These are phyloP conservation scores for Beris morrisii DNA, from an alignment of 2,888 invertebrate genomes.

Conservation along the genomic window DNA sequence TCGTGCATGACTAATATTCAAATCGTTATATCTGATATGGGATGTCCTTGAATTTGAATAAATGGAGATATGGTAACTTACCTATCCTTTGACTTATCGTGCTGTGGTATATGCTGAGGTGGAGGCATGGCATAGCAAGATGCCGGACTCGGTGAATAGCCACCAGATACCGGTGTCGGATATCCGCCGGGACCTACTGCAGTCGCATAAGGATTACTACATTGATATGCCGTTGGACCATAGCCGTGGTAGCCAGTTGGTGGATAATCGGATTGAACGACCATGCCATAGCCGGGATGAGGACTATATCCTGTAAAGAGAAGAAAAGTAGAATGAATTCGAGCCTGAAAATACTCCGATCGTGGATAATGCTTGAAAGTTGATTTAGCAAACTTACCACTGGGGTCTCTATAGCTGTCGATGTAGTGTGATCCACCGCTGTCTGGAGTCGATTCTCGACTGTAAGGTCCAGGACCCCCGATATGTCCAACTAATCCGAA, in stretches of 20 bases:
- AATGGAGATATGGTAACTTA: constrained; percentile 45
- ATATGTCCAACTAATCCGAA: constrained; percentile 61
- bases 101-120: constrained; percentile 74
- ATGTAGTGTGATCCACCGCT: constrained; percentile 87
- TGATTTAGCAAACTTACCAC: constrained; percentile 62
- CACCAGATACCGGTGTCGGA: constrained; percentile 70
- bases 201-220: constrained; percentile 57
- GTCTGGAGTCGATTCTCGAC: constrained; percentile 86
- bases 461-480: constrained; percentile 69
- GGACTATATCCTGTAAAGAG: constrained; percentile 74
- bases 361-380: background rate
- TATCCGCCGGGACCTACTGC: constrained; percentile 60
- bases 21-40: constrained; percentile 17
- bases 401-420: constrained; percentile 83
- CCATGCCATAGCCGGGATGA: constrained; percentile 82
- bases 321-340: background rate
- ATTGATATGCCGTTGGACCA: constrained; percentile 65
- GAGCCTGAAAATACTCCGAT: background rate
- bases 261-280: constrained; percentile 79
- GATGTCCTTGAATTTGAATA: constrained; percentile 30
- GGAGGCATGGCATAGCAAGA: constrained; percentile 88
- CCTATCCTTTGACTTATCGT: constrained; percentile 68
- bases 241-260: constrained; percentile 72
- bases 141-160: constrained; percentile 67
- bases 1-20: constrained; percentile 41